Percentiles rank a stretch among this genome's conserved stretches.
phyloP scores from a whole-genome alignment of 2,888 invertebrate genomes.

The Silvanus unidentatus region DNA sequence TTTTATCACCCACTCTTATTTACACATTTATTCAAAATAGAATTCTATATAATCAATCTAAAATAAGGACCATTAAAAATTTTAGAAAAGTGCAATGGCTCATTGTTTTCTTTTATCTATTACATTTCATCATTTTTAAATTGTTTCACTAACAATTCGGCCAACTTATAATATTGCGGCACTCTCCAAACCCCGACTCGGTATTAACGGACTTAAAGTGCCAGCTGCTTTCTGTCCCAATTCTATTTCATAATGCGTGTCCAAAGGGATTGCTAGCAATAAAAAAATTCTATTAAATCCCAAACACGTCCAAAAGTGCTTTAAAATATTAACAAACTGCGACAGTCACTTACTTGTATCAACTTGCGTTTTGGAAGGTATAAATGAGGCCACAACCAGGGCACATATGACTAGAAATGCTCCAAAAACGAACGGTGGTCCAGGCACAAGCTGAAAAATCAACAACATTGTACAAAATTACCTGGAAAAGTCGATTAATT shows the following conservation, averaged over 20 bases:
- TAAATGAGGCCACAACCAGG: constrained; percentile 83
- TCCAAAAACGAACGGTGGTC: constrained; percentile 97
- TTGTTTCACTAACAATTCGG: constrained; percentile 1
- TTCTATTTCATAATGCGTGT: constrained; percentile 78
- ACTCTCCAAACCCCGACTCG: constrained; percentile 37
- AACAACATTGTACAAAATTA: constrained; percentile 29
- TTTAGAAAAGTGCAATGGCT: constrained; percentile 10
- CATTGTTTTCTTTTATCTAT: neutral
- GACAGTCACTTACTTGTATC: constrained; percentile 57
- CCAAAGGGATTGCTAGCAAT: constrained; percentile 59
- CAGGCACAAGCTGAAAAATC: constrained; percentile 70
- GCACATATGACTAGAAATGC: constrained; percentile 95
- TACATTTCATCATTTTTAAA: neutral
- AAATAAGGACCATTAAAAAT: constrained; percentile 17
- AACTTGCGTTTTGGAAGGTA: constrained; percentile 52
- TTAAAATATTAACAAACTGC: neutral
- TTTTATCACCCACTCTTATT: constrained; percentile 19
- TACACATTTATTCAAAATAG: constrained; percentile 23
- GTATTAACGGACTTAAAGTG: constrained; percentile 73
- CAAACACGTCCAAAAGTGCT: constrained; percentile 8
- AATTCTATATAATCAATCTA: constrained; percentile 14
- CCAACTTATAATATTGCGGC: constrained; percentile 41
- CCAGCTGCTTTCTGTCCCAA: constrained; percentile 70
- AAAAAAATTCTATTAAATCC: constrained; percentile 9
- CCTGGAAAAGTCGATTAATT: neutral